phyloP scores from a whole-genome alignment of 2,113 vertebrate species.

The Cettia cetti region DNA sequence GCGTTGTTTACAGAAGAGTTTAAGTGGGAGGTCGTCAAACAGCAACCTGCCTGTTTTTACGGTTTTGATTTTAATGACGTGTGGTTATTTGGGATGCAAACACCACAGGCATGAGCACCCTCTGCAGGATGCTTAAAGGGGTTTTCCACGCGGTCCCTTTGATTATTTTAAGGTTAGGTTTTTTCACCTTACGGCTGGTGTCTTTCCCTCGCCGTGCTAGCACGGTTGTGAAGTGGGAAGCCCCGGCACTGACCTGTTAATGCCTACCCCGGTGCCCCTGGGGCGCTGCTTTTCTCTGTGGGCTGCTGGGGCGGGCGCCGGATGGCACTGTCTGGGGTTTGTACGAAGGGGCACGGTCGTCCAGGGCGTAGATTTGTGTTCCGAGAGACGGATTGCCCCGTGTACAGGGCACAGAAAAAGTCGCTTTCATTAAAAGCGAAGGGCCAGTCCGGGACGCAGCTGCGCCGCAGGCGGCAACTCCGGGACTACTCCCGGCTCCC shows the following conservation, averaged over 20 bases:
- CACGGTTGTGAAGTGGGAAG: fast-evolving
- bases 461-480: not conserved
- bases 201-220: not conserved
- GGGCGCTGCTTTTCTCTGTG: not conserved
- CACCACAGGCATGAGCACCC: not conserved
- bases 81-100: not conserved
- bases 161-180: too few species aligned
- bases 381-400: not conserved
- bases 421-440: not conserved
- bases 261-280: fast-evolving
- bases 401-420: fast-evolving
- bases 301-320: not conserved
- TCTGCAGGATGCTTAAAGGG: not conserved
- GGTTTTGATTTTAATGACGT: not conserved
- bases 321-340: not conserved
- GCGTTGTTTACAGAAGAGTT: not conserved
- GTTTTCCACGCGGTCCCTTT: not conserved
- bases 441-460: fast-evolving
- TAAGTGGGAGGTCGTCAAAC: not conserved
- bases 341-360: not conserved
- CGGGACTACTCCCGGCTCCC: not conserved
- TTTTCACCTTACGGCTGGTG: not conserved
- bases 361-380: fast-evolving
- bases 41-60: not conserved
- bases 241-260: fast-evolving